Base-by-base conservation (phyloP, 2,888 invertebrate species). In the Seladonia tumulorum region DNA sequence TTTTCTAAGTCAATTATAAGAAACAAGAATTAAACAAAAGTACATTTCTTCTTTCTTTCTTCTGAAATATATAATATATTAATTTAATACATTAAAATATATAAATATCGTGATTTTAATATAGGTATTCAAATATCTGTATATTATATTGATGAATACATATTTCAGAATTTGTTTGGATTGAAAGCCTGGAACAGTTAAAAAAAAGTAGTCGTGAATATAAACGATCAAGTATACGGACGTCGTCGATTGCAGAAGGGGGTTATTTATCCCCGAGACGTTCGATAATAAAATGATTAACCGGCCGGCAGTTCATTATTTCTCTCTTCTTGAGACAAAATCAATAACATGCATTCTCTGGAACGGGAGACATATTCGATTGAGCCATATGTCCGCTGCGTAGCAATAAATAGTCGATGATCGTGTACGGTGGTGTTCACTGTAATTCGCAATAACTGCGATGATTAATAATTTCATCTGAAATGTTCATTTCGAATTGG, bases 331-430 rank as follows among this genome's bases (percentile, higher is more conserved):
- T n/a, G 5, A 60, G 53, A 29, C 49, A 49, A 49, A 75, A 82
- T 82, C 79, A 60, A 81, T 83, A 81, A 74, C 76, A 49, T n/a
- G 63, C n/a, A 47, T 70, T 71, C 70, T 53, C 47, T 72, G 47
- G 35, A 35, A 16, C 70, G 53, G 22, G 49, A 79, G 60, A 25
- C 60, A 29, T 5, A 16, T 1, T 39, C 3, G 8, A 39, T n/a
- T 57, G 57, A 22, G 60, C n/a, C 66, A 18, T 10, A 35, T 22
- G 39, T 35, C 18, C 66, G 18, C 16, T 35, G 3, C 0, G 8
- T 35, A 35, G 16, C 8, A 68, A 68, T 29, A 7, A 68, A 68
- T 68, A 39, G 16, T 66, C 0, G 39, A 39, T 68, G 7, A 35
- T 14, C 18, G 2, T 35, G 1, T 5, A 68, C 16, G 16, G 18